Evolutionary conservation across 1,140 invertebrate genomes (phyloP).

Genomic region (Episyrphus balteatus): DNA sequence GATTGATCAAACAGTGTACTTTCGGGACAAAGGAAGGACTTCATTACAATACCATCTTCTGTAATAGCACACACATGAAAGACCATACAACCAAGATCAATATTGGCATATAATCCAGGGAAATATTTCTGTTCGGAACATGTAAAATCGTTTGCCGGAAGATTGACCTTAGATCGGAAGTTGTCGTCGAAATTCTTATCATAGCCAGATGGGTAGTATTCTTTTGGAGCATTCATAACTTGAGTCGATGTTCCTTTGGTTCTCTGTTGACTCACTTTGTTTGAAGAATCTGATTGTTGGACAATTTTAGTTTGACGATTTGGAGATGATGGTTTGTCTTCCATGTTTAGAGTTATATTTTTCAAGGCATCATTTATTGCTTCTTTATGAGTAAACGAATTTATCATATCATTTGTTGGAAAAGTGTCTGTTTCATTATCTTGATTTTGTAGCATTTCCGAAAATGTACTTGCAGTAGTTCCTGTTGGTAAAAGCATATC

Average conservation of each 20-base stretch:
- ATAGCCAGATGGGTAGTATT: conserved; percentile 76
- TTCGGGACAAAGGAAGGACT: conserved; percentile 79
- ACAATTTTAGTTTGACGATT: too few relatives aligned
- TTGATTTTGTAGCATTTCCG: not conserved
- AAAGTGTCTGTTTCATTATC: not conserved
- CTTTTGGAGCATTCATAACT: conserved; percentile 79
- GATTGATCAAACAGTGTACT: conserved; percentile 81
- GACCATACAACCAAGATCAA: conserved; percentile 85
- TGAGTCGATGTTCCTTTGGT: too few relatives aligned
- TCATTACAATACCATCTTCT: conserved; percentile 76
- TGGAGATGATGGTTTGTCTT: too few relatives aligned
- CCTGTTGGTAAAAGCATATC: not conserved
- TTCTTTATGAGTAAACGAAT: too few relatives aligned
- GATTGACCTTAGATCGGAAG: conserved; percentile 68
- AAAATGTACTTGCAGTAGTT: not conserved
- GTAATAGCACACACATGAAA: conserved; percentile 85
- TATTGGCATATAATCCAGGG: conserved; percentile 79
- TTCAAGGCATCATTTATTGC: too few relatives aligned
- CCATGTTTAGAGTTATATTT: too few relatives aligned
- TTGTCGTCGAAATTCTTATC: conserved; percentile 82
- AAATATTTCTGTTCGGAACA: conserved; percentile 84
- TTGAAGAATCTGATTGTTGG: too few relatives aligned
- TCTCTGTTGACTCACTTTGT: too few relatives aligned
- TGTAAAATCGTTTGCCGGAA: conserved; percentile 76
- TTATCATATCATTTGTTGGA: too few relatives aligned